Percentiles rank a stretch among this genome's conserved stretches.
Conservation (phyloP, 2,797 vertebrate species). For the Halcyon badia region DNA sequence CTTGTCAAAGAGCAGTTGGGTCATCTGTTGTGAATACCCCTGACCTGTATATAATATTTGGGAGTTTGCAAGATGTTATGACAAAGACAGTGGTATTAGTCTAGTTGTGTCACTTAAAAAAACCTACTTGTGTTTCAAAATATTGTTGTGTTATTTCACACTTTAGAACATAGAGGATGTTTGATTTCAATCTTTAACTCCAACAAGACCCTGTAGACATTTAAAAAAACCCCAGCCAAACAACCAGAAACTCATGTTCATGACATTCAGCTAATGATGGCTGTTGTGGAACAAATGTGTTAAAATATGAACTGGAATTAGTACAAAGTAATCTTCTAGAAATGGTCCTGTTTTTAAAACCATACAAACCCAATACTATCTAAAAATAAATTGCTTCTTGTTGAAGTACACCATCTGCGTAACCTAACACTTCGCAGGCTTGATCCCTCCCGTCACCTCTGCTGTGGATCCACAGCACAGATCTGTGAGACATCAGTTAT, state of each 20-base stretch:
- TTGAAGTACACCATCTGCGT: not conserved
- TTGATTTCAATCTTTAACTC: slow-evolving; percentile 6
- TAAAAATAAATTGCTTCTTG: not conserved
- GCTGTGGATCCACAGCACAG: not conserved
- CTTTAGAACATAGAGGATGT: not conserved
- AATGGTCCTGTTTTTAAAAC: not conserved
- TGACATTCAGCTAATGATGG: slow-evolving; percentile 46
- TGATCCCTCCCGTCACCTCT: not conserved
- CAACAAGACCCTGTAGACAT: slow-evolving; percentile 34
- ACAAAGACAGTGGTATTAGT: not conserved
- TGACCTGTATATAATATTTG: not conserved
- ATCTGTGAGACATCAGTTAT: not conserved
- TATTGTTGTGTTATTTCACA: not conserved
- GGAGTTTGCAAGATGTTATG: not conserved
- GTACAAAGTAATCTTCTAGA: slow-evolving; percentile 10
- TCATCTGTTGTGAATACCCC: not conserved
- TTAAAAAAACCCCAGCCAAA: not conserved
- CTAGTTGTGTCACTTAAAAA: not conserved
- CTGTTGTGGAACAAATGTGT: slow-evolving; percentile 42
- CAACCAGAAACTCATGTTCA: not conserved
- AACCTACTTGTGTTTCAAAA: not conserved
- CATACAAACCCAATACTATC: not conserved
- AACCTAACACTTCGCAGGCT: not conserved
- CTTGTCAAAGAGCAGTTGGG: slow-evolving; percentile 11
- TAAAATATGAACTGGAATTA: slow-evolving; percentile 66